Evolutionary conservation across 2,797 vertebrate genomes (phyloP), one percentile per base, ranked within the genome.

Genomic region (Microctenopoma lineatum): DNA sequence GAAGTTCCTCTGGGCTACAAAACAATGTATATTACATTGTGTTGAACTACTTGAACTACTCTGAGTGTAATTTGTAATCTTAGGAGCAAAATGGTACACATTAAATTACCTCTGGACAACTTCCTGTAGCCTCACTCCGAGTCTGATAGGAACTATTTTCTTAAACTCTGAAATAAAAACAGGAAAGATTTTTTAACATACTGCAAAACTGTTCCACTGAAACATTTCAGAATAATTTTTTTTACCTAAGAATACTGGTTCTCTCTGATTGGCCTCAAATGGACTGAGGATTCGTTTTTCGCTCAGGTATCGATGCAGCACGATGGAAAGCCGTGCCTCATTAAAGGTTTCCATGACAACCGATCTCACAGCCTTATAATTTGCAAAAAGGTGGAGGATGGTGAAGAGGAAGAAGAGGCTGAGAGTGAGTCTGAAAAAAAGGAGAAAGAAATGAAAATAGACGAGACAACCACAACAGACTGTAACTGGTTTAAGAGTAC

Each of bases 261-360:
- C 96, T 85, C 74, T 92, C 38, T 46, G 85, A 86, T 98, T 98
- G 74, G 94, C 94, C 47, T 93, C 87, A 0, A 34, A 29, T 0
- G 95, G 95, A 69, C 66, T 85, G 16, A 94, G 90, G 34, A 96
- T 73, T 26, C 21, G 83, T 36, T 85, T 83, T 11, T 75, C 74
- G 6, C 42, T 78, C 73, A 97, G 87, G 79, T 95, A 96, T 29
- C 91, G 93, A 57, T 75, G 84, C 47, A 95, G 77, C 25, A 96
- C 84, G 13, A 96, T 92, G 0, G 88, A 85, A 42, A 98, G 95
- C 4, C 96, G 93, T 0, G 92, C 93, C 65, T 95, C 94, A 0
- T 97, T 98, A 25, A 98, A 91, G 1, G 95, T 97, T 81, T 96
- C 95, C 94, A 98, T 96, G 81, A 97, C 93, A 7, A 98, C 94